A percentile compares a stretch with the other conserved stretches of the same genome.
These are phyloP conservation scores for Mimas tiliae DNA, from an alignment of 2,888 invertebrate genomes.

Conservation along the genomic window DNA sequence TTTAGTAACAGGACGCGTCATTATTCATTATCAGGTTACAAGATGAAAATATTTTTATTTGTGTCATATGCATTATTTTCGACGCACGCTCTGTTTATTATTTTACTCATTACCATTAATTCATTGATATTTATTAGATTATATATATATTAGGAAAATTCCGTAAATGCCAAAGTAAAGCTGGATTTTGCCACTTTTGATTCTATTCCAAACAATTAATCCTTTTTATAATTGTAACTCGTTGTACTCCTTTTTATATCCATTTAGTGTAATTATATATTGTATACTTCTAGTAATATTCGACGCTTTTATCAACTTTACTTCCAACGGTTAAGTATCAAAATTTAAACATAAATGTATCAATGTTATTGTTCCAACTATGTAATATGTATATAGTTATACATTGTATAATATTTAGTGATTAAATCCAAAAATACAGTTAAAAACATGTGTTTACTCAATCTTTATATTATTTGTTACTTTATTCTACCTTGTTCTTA, in stretches of 20 bases:
- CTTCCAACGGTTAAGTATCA: neutral
- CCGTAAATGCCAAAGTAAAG: neutral
- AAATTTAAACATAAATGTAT: neutral
- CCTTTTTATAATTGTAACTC: neutral
- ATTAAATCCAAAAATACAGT: too few species aligned
- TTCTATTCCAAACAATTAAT: neutral
- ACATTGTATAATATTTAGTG: too few species aligned
- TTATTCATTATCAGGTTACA: too few species aligned
- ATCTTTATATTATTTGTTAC: too few species aligned
- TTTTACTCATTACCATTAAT: neutral
- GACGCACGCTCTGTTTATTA: neutral
- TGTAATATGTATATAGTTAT: too few species aligned
- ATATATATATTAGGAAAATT: neutral
- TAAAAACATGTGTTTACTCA: too few species aligned
- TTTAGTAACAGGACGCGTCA: too few species aligned
- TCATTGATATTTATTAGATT: too few species aligned
- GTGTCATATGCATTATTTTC: too few species aligned
- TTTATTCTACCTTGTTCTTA: too few species aligned
- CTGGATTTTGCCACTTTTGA: neutral
- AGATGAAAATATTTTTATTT: too few species aligned
- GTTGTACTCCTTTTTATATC: slow-evolving; percentile 22
- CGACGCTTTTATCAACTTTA: neutral
- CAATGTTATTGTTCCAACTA: neutral
- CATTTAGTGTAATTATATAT: slow-evolving; percentile 9
- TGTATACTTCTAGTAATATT: slow-evolving; percentile 2